phyloP scores from a whole-genome alignment of 92 coral and sea anemone genomes.

The Virgularia gustaviana region DNA sequence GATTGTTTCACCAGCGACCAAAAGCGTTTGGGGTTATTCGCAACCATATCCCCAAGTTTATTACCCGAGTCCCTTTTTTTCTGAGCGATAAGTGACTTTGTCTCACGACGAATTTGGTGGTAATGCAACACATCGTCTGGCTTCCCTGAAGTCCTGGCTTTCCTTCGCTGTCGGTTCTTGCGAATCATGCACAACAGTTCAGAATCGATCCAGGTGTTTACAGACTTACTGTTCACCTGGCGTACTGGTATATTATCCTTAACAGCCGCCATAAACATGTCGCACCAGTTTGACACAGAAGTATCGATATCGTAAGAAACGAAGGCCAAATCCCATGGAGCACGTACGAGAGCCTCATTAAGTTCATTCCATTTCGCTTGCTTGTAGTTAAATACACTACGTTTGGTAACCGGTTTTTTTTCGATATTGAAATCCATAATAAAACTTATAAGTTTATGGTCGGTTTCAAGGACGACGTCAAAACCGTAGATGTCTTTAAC shows the following conservation, averaged over 20 bases:
- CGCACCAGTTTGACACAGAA: constrained; percentile 57
- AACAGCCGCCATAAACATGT: constrained; percentile 59
- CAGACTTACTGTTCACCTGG: constrained; percentile 25
- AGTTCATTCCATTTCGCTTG: constrained; percentile 59
- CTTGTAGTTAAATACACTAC: constrained; percentile 53
- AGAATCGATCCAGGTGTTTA: constrained; percentile 61
- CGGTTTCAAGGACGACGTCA: constrained; percentile 24
- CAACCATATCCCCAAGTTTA: constrained; percentile 30
- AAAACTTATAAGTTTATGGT: constrained; percentile 35
- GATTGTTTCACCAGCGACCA: constrained; percentile 50
- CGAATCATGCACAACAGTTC: constrained; percentile 42
- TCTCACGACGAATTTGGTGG: constrained; percentile 17
- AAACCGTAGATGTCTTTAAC: constrained; percentile 13
- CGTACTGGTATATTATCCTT: constrained; percentile 53
- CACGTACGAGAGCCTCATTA: constrained; percentile 42
- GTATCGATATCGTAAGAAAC: constrained; percentile 44
- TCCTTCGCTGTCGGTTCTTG: constrained; percentile 45
- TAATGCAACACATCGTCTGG: not conserved
- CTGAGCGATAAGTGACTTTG: constrained; percentile 33
- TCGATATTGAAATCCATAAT: constrained; percentile 3
- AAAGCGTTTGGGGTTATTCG: constrained; percentile 49
- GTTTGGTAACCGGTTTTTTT: constrained; percentile 28
- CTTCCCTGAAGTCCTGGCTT: constrained; percentile 2
- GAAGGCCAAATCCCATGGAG: constrained; percentile 63
- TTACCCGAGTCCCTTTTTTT: constrained; percentile 40